phyloP scores from a whole-genome alignment of 2,888 invertebrate species.

The Parnassius glacialis region DNA sequence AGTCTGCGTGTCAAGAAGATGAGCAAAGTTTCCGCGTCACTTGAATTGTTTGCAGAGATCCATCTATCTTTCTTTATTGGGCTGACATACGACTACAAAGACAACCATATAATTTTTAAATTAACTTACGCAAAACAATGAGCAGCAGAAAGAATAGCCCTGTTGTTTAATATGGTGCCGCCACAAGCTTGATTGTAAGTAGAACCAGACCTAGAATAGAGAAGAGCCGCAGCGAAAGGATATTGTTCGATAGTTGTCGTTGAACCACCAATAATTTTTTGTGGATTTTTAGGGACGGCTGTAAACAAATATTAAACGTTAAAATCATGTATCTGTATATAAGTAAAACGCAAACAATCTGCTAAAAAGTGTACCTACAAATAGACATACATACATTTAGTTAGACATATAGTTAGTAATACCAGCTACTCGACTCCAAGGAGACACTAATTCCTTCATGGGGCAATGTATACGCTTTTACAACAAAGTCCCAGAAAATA shows the following conservation, averaged over 20 bases:
- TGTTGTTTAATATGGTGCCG: constrained; percentile 43
- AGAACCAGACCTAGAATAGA: constrained; percentile 31
- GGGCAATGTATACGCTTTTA: too few species aligned
- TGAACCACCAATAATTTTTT: constrained; percentile 49
- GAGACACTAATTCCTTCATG: too few species aligned
- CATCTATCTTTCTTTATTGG: too few species aligned
- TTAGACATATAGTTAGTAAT: too few species aligned
- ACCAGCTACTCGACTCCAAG: too few species aligned
- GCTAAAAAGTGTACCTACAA: neutral
- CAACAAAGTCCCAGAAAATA: too few species aligned
- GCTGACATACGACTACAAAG: too few species aligned
- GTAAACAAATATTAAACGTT: neutral
- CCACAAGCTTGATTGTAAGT: constrained; percentile 32
- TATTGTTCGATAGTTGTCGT: constrained; percentile 38
- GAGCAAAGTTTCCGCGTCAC: too few species aligned
- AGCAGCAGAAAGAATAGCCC: constrained; percentile 47
- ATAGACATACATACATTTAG: neutral
- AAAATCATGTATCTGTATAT: neutral
- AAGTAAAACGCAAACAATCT: neutral
- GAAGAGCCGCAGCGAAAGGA: constrained; percentile 30
- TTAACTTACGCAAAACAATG: constrained; percentile 44
- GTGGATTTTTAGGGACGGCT: constrained; percentile 21
- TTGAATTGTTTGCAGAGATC: too few species aligned
- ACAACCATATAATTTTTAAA: too few species aligned
- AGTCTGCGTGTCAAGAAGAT: too few species aligned